Evolutionary conservation across 2,888 invertebrate species (phyloP).

Genomic region (Lumbricus terrestris): DNA sequence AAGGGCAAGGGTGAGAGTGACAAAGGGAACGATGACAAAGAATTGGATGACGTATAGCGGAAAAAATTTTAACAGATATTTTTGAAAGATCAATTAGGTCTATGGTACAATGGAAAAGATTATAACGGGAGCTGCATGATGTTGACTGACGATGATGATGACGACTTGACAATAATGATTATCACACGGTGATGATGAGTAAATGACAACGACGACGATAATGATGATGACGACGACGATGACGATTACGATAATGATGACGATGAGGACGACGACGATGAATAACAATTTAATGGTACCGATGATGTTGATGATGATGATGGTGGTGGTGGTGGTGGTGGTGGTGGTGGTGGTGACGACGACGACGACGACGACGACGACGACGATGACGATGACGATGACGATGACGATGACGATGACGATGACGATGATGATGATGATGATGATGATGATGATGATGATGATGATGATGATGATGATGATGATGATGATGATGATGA

Average conservation of each 20-base stretch:
- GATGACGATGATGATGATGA: background rate
- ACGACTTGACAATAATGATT: slow-evolving; percentile 17
- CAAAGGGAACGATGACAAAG: background rate
- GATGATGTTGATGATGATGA: background rate
- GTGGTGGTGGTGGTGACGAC: background rate
- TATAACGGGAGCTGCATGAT: background rate
- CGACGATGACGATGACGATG: background rate
- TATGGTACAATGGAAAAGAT: background rate
- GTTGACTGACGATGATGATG: background rate
- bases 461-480: background rate
- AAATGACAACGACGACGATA: slow-evolving; percentile 26
- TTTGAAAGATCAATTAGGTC: no score
- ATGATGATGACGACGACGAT: slow-evolving; percentile 11
- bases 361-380: background rate
- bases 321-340: background rate
- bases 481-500: no score
- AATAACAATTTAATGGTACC: background rate
- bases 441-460: background rate
- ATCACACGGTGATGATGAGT: slow-evolving; percentile 18
- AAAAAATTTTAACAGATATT: no score
- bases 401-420: background rate
- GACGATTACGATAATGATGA: background rate
- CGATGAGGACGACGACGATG: background rate
- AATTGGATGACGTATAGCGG: background rate
- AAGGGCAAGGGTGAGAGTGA: background rate